Percentiles rank a stretch among this genome's conserved stretches.
These are phyloP conservation scores for Crypturellus undulatus DNA, from an alignment of 2,113 vertebrate genomes.

Conservation along the genomic window DNA sequence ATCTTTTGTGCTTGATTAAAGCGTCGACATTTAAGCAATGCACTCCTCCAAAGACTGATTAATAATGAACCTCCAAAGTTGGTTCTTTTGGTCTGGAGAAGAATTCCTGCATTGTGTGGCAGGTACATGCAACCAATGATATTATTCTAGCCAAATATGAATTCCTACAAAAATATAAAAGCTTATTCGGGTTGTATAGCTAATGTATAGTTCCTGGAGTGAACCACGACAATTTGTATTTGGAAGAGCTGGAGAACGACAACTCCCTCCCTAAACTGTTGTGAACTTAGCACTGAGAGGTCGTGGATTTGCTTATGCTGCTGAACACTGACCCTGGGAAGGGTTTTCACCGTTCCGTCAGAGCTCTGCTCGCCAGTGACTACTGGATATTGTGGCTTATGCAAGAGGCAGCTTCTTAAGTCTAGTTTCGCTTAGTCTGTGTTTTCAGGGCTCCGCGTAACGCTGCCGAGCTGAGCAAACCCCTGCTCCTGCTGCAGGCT, in stretches of 20 bases:
- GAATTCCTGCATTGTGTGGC: background rate
- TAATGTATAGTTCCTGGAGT: background rate
- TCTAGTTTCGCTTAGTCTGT: fast-evolving
- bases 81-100: background rate
- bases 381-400: background rate
- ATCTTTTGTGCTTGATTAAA: conserved; percentile 30
- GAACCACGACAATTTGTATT: background rate
- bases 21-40: background rate
- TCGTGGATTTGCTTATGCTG: background rate
- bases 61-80: background rate
- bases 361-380: background rate
- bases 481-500: background rate
- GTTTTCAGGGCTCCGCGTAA: background rate
- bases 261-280: background rate
- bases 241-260: background rate
- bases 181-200: background rate
- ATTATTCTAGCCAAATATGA: background rate
- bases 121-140: background rate
- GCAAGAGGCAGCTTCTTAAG: background rate
- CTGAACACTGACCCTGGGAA: background rate
- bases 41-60: background rate
- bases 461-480: background rate
- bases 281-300: background rate
- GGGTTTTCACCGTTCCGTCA: background rate
- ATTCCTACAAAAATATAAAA: background rate